Evolutionary conservation across 2,888 invertebrate species (phyloP).

Genomic region (Galerucella calmariensis): DNA sequence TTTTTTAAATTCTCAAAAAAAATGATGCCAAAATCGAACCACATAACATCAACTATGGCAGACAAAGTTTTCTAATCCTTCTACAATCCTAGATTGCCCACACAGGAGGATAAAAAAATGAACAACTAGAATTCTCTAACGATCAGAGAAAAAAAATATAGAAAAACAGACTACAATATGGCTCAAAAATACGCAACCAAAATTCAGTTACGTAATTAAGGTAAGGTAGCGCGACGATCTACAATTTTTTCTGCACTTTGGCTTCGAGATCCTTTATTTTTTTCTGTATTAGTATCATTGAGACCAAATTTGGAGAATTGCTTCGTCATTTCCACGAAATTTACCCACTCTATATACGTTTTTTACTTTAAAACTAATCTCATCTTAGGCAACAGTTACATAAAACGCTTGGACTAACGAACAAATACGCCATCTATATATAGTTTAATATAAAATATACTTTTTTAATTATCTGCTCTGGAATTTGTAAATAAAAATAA

Average conservation of each 20-base stretch:
- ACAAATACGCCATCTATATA: conserved; percentile 51
- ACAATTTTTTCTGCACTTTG: conserved; percentile 51
- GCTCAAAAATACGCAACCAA: conserved; percentile 43
- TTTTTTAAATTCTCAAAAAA: conserved; percentile 13
- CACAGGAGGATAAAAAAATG: conserved; percentile 26
- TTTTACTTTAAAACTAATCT: conserved; percentile 47
- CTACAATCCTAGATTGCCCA: conserved; percentile 37
- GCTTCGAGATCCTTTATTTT: conserved; percentile 51
- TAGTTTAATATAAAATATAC: conserved; percentile 28
- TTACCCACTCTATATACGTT: conserved; percentile 18
- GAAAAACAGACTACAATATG: conserved; percentile 42
- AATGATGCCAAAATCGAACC: conserved; percentile 23
- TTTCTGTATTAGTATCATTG: conserved; percentile 32
- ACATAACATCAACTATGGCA: conserved; percentile 31
- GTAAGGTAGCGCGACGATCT: conserved; percentile 58
- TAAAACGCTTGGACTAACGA: conserved; percentile 50
- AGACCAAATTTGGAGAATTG: conserved; percentile 17
- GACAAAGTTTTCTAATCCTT: conserved; percentile 26
- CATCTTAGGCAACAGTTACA: conserved; percentile 52
- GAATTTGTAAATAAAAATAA: conserved; percentile 35
- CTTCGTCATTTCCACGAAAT: conserved; percentile 22
- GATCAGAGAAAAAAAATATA: conserved; percentile 35
- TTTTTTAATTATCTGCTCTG: conserved; percentile 32
- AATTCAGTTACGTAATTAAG: conserved; percentile 49
- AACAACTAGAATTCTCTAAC: conserved; percentile 26